Conservation (phyloP, 2,113 vertebrate genomes). For the Nesoenas mayeri region DNA sequence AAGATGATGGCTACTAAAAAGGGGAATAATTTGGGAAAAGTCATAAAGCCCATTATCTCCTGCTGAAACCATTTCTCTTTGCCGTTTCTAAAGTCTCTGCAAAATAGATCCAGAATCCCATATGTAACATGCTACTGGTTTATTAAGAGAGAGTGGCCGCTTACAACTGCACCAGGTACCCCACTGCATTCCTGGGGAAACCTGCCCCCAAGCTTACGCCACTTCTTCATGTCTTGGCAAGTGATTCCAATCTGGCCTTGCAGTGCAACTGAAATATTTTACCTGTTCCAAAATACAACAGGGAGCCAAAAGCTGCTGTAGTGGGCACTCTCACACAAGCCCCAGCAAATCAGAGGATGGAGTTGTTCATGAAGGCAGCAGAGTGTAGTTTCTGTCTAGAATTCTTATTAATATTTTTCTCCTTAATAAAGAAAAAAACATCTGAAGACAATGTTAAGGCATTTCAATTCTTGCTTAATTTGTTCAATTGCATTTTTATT, state of each 20-base stretch:
- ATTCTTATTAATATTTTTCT: slow-evolving; percentile 25
- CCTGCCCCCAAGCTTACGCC: not conserved
- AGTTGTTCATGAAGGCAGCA: slow-evolving; percentile 4
- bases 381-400: not conserved
- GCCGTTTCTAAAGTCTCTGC: slow-evolving; percentile 19
- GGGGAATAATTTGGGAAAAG: slow-evolving; percentile 59
- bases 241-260: not conserved
- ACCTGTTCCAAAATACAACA: not conserved
- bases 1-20: slow-evolving; percentile 66
- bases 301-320: not conserved
- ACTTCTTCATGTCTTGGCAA: not conserved
- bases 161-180: not conserved
- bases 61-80: slow-evolving; percentile 55
- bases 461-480: slow-evolving; percentile 36
- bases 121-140: not conserved
- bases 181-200: not conserved
- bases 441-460: not conserved
- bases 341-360: not conserved
- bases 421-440: slow-evolving; percentile 14
- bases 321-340: not conserved
- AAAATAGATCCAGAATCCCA: slow-evolving; percentile 42
- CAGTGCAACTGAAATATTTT: not conserved
- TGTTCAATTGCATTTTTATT: slow-evolving; percentile 61
- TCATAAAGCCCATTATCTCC: slow-evolving; percentile 63
- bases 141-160: not conserved